Evolutionary conservation across 2,888 invertebrate genomes (phyloP).

Genomic region (Tricholauxania praeusta): DNA sequence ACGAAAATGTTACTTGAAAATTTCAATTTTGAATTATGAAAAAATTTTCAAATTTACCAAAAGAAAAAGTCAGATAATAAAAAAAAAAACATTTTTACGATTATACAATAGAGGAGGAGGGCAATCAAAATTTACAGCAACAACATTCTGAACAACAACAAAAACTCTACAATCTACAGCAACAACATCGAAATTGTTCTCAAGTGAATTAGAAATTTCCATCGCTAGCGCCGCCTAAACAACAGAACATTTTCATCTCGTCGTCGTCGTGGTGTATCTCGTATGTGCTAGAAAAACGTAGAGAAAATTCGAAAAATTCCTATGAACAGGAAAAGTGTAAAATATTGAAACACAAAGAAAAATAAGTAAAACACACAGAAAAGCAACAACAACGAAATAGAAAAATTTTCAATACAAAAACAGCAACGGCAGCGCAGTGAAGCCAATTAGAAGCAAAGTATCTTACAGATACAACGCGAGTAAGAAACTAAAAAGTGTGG

Average conservation of each 20-base stretch:
- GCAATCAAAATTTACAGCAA: neutral
- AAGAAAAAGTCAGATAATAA: neutral
- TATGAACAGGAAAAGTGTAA: neutral
- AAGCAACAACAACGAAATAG: slow-evolving; percentile 11
- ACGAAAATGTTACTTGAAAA: slow-evolving; percentile 12
- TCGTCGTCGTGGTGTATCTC: neutral
- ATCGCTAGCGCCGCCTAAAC: slow-evolving; percentile 15
- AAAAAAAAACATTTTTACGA: slow-evolving; percentile 12
- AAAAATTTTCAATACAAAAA: neutral
- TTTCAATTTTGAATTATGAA: neutral
- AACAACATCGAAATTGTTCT: slow-evolving; percentile 16
- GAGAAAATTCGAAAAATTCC: neutral
- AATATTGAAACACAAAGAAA: neutral
- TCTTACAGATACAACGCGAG: slow-evolving; percentile 15
- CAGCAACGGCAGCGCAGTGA: slow-evolving; percentile 4
- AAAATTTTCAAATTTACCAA: neutral
- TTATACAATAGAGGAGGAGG: slow-evolving; percentile 25
- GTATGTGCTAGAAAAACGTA: neutral
- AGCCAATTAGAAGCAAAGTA: slow-evolving; percentile 13
- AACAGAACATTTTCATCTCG: slow-evolving; percentile 21
- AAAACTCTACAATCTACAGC: neutral
- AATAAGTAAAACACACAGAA: neutral
- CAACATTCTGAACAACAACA: slow-evolving; percentile 2
- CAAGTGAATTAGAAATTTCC: slow-evolving; percentile 35
- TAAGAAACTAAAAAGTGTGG: slow-evolving; percentile 16